These are phyloP conservation scores for Acleris cristana DNA, from an alignment of 2,888 invertebrate genomes.

Conservation along the genomic window DNA sequence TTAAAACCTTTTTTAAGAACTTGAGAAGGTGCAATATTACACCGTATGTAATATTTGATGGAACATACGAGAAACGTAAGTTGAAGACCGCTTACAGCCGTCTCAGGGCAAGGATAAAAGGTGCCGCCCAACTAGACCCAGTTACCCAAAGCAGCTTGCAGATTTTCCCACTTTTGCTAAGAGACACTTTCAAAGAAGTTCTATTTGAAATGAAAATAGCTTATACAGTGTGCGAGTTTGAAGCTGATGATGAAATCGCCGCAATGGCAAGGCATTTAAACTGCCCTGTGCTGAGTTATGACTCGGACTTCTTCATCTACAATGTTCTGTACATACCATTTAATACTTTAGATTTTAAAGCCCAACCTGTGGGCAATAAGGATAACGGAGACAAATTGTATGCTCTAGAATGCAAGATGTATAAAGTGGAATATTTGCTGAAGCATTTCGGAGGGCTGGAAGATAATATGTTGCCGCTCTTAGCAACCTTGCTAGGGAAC, in stretches of 20 bases:
- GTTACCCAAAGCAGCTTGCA: constrained; percentile 79
- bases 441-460: constrained; percentile 86
- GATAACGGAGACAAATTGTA: constrained; percentile 58
- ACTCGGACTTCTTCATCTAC: constrained; percentile 97
- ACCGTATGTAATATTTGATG: constrained; percentile 91
- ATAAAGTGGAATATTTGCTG: constrained; percentile 87
- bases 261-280: constrained; percentile 89
- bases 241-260: constrained; percentile 95
- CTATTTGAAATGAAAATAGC: constrained; percentile 86
- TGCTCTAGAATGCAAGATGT: constrained; percentile 88
- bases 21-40: constrained; percentile 88
- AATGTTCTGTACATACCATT: constrained; percentile 93
- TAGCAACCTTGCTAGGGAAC: constrained; percentile 94
- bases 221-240: constrained; percentile 90
- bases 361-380: constrained; percentile 49
- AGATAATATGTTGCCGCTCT: constrained; percentile 88
- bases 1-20: constrained; percentile 87
- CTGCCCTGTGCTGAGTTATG: constrained; percentile 95
- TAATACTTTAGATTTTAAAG: constrained; percentile 84
- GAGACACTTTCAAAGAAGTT: constrained; percentile 89
- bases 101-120: constrained; percentile 83
- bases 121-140: constrained; percentile 83
- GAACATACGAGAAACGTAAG: constrained; percentile 89
- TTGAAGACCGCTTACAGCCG: constrained; percentile 86
- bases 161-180: constrained; percentile 90